A percentile compares a stretch with the other conserved stretches of the same genome.
Evolutionary conservation across 2,113 vertebrate species (phyloP).

Genomic region (Stomatorhinus ivindoensis): DNA sequence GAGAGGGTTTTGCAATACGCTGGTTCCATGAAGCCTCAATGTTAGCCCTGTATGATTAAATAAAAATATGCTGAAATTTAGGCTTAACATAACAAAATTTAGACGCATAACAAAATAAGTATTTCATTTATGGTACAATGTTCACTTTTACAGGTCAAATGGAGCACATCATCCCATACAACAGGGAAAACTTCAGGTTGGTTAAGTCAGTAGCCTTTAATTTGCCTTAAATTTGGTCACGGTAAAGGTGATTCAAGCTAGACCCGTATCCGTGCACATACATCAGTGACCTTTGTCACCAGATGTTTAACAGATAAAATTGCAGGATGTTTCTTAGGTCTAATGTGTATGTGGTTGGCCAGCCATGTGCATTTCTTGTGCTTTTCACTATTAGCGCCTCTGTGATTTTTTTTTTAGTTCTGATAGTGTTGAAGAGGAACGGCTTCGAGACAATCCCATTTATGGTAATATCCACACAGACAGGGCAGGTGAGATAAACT

Average conservation of each 20-base stretch:
- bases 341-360: background rate
- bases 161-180: background rate
- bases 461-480: conserved; percentile 59
- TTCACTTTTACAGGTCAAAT: background rate
- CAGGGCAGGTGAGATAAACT: conserved; percentile 36
- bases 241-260: background rate
- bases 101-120: background rate
- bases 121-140: background rate
- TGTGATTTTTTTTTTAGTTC: background rate
- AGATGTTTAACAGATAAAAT: background rate
- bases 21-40: background rate
- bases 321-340: background rate
- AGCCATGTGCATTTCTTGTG: background rate
- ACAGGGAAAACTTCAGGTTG: background rate
- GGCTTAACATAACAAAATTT: background rate
- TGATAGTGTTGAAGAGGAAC: conserved; percentile 30
- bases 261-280: background rate
- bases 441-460: conserved; percentile 58
- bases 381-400: background rate
- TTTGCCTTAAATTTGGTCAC: background rate
- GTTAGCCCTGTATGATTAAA: background rate
- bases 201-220: background rate
- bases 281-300: background rate
- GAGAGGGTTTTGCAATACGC: background rate
- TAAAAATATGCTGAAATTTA: background rate